Conservation (phyloP, 2,113 vertebrate genomes). For the Xiphophorus hellerii region DNA sequence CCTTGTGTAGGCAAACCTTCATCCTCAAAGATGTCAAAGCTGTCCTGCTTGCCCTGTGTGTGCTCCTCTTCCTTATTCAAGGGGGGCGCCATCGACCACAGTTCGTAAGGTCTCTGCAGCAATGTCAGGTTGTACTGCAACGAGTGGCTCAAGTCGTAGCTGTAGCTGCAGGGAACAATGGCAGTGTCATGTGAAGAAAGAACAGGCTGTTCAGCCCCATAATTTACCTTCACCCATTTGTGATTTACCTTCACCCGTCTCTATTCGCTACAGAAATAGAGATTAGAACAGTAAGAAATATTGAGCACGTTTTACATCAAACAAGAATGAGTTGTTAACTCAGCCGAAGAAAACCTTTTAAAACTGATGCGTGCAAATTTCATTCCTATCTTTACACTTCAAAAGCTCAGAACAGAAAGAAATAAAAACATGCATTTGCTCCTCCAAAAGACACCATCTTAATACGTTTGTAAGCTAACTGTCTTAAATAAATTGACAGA, state of each 20-base stretch:
- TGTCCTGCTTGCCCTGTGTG: constrained; percentile 84
- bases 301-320: neutral
- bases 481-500: no score
- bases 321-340: neutral
- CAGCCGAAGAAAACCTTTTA: neutral
- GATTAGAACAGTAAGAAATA: neutral
- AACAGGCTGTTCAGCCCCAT: neutral
- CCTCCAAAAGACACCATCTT: no score
- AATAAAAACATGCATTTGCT: no score
- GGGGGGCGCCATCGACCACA: constrained; percentile 52
- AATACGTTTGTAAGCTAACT: no score
- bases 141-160: constrained; percentile 96
- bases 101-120: constrained; percentile 87
- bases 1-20: constrained; percentile 91
- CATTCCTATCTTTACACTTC: no score
- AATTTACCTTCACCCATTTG: neutral
- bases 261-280: neutral
- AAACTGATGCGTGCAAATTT: neutral
- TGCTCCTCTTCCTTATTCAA: constrained; percentile 76
- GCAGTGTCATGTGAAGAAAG: neutral
- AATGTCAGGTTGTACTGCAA: constrained; percentile 95
- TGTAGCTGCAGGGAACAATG: constrained; percentile 84
- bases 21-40: constrained; percentile 99
- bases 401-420: no score
- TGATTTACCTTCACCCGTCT: neutral